Percentiles rank a stretch among this genome's conserved stretches.
These are phyloP conservation scores for Sebastes vulpes DNA, from an alignment of 2,797 vertebrate species.

Conservation along the genomic window DNA sequence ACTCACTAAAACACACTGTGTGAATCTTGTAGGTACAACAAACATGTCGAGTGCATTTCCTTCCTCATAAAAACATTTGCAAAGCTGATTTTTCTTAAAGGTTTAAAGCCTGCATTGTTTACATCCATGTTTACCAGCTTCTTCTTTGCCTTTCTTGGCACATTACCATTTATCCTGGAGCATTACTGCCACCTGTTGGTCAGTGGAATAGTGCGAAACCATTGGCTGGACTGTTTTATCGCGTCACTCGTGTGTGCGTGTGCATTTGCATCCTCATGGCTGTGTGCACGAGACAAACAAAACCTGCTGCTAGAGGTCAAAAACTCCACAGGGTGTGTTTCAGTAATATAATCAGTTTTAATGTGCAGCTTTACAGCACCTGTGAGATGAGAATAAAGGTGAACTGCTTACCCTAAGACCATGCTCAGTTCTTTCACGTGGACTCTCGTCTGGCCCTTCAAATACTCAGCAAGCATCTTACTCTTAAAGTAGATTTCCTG, in stretches of 20 bases:
- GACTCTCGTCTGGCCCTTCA: constrained; percentile 97
- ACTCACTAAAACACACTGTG: no score
- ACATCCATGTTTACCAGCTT: neutral
- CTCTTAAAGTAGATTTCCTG: constrained; percentile 99
- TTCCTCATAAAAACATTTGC: no score
- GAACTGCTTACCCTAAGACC: constrained; percentile 92
- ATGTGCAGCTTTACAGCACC: neutral
- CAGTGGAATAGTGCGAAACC: neutral
- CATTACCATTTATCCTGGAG: neutral
- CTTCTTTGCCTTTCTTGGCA: neutral
- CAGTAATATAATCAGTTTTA: neutral
- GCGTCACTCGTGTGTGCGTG: neutral
- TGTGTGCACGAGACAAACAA: neutral
- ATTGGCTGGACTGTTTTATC: neutral
- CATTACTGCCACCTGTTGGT: neutral
- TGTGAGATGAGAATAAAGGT: neutral
- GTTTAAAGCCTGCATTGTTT: neutral
- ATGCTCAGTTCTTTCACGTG: constrained; percentile 97
- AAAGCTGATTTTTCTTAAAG: no score
- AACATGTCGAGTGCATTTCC: no score
- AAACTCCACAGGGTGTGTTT: neutral
- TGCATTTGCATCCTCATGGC: neutral
- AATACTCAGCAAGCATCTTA: constrained; percentile 97
- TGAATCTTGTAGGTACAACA: accelerated
- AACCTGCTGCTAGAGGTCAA: neutral